These are phyloP conservation scores for Vanacampus margaritifer DNA, from an alignment of 2,113 vertebrate species.

Conservation along the genomic window DNA sequence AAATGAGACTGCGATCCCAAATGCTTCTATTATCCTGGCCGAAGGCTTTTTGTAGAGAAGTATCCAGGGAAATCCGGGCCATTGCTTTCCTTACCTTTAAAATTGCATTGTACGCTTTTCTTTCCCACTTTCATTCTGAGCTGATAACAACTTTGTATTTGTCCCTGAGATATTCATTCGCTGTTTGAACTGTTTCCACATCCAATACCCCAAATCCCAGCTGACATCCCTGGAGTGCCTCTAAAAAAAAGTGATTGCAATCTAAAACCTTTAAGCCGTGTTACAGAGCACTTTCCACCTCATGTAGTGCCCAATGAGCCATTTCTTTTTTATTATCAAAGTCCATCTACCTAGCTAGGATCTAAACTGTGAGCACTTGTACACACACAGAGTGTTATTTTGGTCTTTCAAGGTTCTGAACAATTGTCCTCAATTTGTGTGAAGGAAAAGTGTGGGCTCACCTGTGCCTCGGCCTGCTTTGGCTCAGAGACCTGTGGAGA, in stretches of 20 bases:
- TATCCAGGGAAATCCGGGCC: no score
- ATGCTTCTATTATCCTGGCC: no score
- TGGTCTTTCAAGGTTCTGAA: slow-evolving; percentile 9
- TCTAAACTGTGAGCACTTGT: neutral
- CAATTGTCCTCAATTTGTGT: slow-evolving; percentile 3
- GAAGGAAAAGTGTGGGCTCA: slow-evolving; percentile 1
- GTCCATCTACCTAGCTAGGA: neutral
- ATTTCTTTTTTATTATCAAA: neutral
- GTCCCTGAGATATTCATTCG: no score
- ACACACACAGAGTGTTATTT: neutral
- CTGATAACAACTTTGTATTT: no score
- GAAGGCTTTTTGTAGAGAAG: no score
- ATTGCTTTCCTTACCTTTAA: no score
- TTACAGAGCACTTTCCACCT: slow-evolving; percentile 2
- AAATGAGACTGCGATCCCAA: no score
- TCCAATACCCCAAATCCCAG: no score
- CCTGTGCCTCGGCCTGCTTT: neutral
- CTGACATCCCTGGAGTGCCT: neutral
- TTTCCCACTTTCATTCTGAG: neutral
- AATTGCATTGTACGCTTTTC: no score
- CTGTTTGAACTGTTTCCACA: no score
- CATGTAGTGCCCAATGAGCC: neutral
- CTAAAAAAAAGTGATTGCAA: slow-evolving; percentile 7
- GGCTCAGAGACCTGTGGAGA: slow-evolving; percentile 13
- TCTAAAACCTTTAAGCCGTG: slow-evolving; percentile 12